Evolutionary conservation across 2,113 vertebrate genomes (phyloP), one percentile per base, ranked within the genome.

Genomic region (Enhydra lutris): DNA sequence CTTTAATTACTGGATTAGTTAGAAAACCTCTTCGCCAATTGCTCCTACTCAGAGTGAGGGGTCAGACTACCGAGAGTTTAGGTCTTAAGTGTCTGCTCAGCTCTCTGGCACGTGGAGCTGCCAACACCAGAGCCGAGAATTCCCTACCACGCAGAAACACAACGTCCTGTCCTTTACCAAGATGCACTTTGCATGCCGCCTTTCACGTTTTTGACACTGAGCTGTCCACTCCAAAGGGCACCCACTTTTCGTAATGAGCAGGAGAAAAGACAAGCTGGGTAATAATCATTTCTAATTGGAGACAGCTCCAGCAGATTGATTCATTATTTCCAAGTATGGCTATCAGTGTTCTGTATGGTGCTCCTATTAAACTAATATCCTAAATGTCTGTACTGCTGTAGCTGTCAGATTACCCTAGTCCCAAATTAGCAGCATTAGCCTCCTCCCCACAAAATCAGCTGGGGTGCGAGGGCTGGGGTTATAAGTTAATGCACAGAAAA

Each of bases 231-330:
- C 69, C 63, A 96, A 65, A 94, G 91, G 61, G 89, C 93, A 97
- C 94, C 87, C 80, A 65, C 91, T 97, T 96, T 69, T 92, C 96
- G 94, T 26, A 45, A 96, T 89, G 92, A 97, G 95, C 93, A 91
- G 97, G 97, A 47, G 20, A 95, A 95, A 97, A 89, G 76, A 93
- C 67, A 85, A 92, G 91, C 79, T 96, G 88, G 97, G 97, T 97
- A 98, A 95, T 97, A 95, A 98, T 97, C 96, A 95, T 98, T 98
- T 98, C 96, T 98, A 98, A 98, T 95, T 98, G 98, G 96, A 97
- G 96, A 97, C 91, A 98, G 98, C 98, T 97, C 82, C 95, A 97
- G 94, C 67, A 96, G 97, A 97, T 97, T 98, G 97, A 98, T 98
- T 98, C 92, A 98, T 98, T 98, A 97, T 97, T 98, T 98, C 96